Evolutionary conservation across 1,140 invertebrate species (phyloP).

Genomic region (Euura saliciscinereae): DNA sequence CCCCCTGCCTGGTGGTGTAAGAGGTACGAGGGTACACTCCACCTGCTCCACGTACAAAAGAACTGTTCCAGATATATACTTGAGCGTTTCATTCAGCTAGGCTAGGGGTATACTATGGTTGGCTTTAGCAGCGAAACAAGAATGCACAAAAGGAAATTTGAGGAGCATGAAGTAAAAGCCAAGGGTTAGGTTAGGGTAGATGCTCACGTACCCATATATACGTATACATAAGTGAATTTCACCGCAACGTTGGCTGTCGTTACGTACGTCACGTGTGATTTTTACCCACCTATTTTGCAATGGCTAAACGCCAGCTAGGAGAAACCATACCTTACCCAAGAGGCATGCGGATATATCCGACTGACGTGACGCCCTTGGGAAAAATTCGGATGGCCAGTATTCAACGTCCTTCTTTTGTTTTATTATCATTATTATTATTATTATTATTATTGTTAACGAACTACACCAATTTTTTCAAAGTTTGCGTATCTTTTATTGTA

Average conservation of each 20-base stretch:
- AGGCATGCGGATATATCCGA: too few relatives aligned
- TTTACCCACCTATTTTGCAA: background rate
- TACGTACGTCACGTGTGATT: too few relatives aligned
- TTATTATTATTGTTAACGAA: background rate
- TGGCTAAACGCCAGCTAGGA: background rate
- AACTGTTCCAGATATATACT: background rate
- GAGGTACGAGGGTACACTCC: too few relatives aligned
- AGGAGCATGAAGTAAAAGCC: background rate
- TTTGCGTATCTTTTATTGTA: too few relatives aligned
- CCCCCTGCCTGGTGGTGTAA: too few relatives aligned
- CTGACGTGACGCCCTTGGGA: too few relatives aligned
- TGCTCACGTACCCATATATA: too few relatives aligned
- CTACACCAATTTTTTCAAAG: background rate
- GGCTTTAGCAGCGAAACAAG: background rate
- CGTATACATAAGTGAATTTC: too few relatives aligned
- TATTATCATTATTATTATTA: constrained; percentile 1
- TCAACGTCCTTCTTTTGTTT: too few relatives aligned
- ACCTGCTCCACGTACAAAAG: background rate
- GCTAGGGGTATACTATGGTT: background rate
- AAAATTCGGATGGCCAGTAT: too few relatives aligned
- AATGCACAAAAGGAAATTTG: constrained; percentile 1
- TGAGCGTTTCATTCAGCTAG: background rate
- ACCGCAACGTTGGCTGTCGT: too few relatives aligned
- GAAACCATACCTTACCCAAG: background rate
- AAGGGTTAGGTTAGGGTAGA: background rate